Evolutionary conservation across 1,140 invertebrate genomes (phyloP), one percentile per base, ranked within the genome.

Genomic region (Galleria mellonella): DNA sequence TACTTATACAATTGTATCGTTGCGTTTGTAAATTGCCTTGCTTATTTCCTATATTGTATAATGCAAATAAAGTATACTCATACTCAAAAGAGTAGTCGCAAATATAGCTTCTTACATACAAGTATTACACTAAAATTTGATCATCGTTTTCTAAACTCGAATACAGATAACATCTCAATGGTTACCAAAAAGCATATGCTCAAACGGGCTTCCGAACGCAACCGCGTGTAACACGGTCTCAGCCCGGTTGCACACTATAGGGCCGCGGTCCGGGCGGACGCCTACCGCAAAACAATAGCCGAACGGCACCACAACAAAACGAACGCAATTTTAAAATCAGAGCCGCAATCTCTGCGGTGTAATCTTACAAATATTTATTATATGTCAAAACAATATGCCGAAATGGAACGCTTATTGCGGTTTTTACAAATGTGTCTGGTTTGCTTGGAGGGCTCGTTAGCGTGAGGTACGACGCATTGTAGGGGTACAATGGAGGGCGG

Each of bases 311-410:
- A 13, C 4, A 66, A 67, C 66, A 69, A 70, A 75, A 72, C 57
- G 55, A 71, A 73, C 63, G 56, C 75, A 68, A 71, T 74, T 63
- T 68, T 62, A 66, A 70, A 79, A 75, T 73, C 75, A 51, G 53
- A 36, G 43, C 57, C 15, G 61, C 74, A 77, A 81, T 84, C 78
- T 81, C 51, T 37, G 66, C 56, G 55, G 68, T 63, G 69, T 73
- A 79, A 83, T 83, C 78, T 77, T 59, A 58, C 78, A 85, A 85
- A 85, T 85, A 85, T 85, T 85, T 85, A 85, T 85, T 83, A 73
- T 83, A 85, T 83, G 82, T 85, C 82, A 83, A 85, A 83, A 83
- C 75, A 77, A 85, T 85, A 85, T 79, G 73, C 76, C 82, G 72
- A 83, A 85, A 83, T 72, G 76, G 72, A 72, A 64, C 64, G 75